Base-by-base conservation (phyloP, 2,888 invertebrate species). In the Buathra laborator region DNA sequence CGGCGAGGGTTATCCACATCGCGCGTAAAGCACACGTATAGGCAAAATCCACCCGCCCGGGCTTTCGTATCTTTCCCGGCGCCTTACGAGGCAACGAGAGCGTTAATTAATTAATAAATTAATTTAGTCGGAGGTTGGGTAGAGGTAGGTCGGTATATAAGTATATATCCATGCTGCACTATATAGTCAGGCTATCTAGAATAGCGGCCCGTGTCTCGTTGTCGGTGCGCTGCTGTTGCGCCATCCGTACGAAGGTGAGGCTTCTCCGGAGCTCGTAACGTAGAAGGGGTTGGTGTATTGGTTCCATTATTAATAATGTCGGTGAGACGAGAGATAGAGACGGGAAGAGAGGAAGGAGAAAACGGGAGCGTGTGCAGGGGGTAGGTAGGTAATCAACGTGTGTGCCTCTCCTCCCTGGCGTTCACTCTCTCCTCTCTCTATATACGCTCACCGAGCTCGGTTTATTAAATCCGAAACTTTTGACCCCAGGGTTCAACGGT, bases 91-190 rank as follows among this genome's bases (percentile, higher is more conserved):
- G 81, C 62, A 78, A 83, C 81, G 79, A 85, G 81, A 85, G 86
- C 88, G 86, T 87, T 89, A 87, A 89, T 89, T 89, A 89, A 89
- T 89, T 88, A 88, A 89, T 89, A 86, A 89, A 89, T 89, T 89
- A 89, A 89, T 90, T 89, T 87, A 81, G 85, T 84, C 81, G 71
- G 44, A 86, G 85, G 79, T 83, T 53, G 81, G 67, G 70, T 76
- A 78, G 66, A 82, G 80, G 59, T 62, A 62, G 32, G 59, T 62
- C 29, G 59, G 59, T 62, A 24, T 24, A 56, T 56, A 56, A 24
- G 24, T 24, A 37, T 48, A 48, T 48, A 14, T 12, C 9, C 37
- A 37, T 14, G 43, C 24, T 46, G 2, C 19, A 46, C 44, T 29
- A 19, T 76, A 44, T 44, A 53, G 56, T 46, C 16, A 74, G 68